Evolutionary conservation across 2,113 vertebrate genomes (phyloP).

Genomic region (Pelodiscus sinensis): DNA sequence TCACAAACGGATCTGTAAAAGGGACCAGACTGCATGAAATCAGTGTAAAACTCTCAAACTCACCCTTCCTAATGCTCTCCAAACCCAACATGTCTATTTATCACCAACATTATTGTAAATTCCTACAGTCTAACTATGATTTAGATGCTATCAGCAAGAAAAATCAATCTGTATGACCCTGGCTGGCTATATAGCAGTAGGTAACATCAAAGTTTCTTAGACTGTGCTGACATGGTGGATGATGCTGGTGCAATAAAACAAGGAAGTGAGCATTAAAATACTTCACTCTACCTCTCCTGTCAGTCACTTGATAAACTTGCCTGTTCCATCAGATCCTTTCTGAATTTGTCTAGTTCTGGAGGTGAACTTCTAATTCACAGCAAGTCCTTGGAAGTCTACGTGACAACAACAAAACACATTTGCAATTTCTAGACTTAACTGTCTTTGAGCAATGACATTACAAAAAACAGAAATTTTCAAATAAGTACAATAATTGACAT

Average conservation of each 20-base stretch:
- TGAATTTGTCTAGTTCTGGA: not conserved
- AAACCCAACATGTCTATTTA: not conserved
- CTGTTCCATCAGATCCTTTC: fast-evolving
- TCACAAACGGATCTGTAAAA: not conserved
- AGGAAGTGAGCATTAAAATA: fast-evolving
- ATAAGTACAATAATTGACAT: conserved; percentile 66
- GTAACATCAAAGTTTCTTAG: not conserved
- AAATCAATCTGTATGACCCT: fast-evolving
- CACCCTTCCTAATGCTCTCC: not conserved
- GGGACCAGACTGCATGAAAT: not conserved
- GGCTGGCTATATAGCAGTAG: not conserved
- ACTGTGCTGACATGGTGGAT: not conserved
- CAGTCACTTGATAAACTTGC: fast-evolving
- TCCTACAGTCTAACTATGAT: fast-evolving
- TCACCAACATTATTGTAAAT: not conserved
- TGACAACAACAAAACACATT: conserved; percentile 36
- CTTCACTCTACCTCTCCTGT: fast-evolving
- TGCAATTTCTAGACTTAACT: conserved; percentile 28
- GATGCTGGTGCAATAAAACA: fast-evolving
- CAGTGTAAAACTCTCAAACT: not conserved
- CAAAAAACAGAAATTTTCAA: conserved; percentile 67
- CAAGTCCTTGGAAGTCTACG: not conserved
- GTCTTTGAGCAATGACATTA: conserved; percentile 60
- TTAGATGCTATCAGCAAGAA: not conserved
- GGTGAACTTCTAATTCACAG: not conserved